phyloP scores from a whole-genome alignment of 2,888 invertebrate species.

The Drosophila limbata region DNA sequence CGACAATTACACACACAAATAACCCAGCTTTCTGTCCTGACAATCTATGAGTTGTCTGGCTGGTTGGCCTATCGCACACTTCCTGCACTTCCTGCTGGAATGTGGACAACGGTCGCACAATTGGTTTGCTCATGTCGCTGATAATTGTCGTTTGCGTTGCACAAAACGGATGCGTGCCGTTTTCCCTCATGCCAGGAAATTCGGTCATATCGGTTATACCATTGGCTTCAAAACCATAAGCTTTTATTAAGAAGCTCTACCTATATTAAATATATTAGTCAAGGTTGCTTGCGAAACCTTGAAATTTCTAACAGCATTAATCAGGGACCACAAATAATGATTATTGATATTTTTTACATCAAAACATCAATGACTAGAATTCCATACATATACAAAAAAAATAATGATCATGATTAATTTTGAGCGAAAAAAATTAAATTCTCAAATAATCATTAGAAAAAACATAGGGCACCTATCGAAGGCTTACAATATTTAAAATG shows the following conservation, averaged over 20 bases:
- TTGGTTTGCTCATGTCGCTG: constrained; percentile 80
- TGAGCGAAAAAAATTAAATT: no score
- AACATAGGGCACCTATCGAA: no score
- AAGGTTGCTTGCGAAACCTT: no score
- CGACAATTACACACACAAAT: constrained; percentile 70
- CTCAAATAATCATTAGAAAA: no score
- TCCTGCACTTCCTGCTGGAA: constrained; percentile 48
- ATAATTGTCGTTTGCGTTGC: constrained; percentile 77
- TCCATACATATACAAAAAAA: no score
- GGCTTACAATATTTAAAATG: no score
- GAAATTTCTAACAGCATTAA: no score
- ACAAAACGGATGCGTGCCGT: constrained; percentile 68
- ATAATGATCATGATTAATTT: no score
- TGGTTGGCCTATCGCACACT: constrained; percentile 62
- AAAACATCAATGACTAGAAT: no score
- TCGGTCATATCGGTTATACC: constrained; percentile 20
- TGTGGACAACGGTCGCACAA: constrained; percentile 50
- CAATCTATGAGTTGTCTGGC: neutral
- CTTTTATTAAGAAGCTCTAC: neutral
- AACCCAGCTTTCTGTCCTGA: constrained; percentile 19
- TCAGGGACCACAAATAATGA: no score
- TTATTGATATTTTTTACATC: no score
- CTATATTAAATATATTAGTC: no score
- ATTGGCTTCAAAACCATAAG: neutral
- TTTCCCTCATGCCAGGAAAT: neutral